These are phyloP conservation scores for Lepetodrilus schrolli DNA, from an alignment of 2,888 invertebrate genomes.

Conservation along the genomic window DNA sequence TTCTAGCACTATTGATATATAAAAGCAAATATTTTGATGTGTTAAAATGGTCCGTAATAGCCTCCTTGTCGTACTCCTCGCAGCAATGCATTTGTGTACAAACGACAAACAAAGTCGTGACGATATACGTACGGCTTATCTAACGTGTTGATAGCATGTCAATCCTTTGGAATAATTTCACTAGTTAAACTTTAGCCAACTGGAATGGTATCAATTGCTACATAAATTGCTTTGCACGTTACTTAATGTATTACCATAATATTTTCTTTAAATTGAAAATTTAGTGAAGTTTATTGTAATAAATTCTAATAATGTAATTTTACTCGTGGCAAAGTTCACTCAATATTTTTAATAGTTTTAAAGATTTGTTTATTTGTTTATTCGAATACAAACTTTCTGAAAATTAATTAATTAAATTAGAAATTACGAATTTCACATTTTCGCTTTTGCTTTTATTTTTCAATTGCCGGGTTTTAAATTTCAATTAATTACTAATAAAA, in stretches of 20 bases:
- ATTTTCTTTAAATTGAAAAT: no score
- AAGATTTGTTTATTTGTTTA: no score
- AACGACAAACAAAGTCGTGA: neutral
- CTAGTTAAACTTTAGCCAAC: neutral
- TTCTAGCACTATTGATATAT: neutral
- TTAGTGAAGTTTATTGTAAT: no score
- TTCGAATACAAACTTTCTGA: no score
- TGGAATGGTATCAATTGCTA: neutral
- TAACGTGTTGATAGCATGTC: neutral
- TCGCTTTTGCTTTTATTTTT: neutral
- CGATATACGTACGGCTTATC: neutral
- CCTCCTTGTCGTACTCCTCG: neutral
- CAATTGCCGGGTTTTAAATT: neutral
- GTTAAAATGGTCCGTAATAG: constrained; percentile 12
- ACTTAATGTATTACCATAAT: no score
- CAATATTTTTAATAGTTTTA: no score
- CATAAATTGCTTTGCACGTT: no score
- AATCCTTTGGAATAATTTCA: neutral
- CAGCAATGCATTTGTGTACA: neutral
- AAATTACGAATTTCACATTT: neutral
- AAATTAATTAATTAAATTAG: no score
- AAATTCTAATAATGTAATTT: no score
- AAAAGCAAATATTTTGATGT: constrained; percentile 20
- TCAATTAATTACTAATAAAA: neutral
- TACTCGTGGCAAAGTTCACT: no score